phyloP scores from a whole-genome alignment of 2,113 vertebrate genomes.

The Electrona antarctica region DNA sequence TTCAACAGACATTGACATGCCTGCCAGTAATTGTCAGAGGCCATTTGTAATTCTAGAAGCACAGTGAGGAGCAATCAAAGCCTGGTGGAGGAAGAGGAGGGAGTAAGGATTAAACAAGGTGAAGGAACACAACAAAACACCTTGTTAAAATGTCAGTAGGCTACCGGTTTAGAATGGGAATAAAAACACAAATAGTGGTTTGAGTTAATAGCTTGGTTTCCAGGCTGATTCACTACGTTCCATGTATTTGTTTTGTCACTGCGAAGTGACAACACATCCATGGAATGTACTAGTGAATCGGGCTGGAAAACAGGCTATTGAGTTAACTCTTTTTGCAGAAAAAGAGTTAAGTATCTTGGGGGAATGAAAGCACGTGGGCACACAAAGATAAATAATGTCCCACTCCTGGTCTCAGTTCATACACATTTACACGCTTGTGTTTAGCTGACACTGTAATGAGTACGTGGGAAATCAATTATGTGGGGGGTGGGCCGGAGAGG shows the following conservation, averaged over 20 bases:
- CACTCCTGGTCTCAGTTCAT: too few relatives aligned
- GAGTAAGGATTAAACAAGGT: constrained; percentile 53
- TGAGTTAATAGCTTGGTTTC: background rate
- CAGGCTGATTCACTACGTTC: too few relatives aligned
- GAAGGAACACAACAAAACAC: constrained; percentile 41
- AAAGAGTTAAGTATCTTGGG: background rate
- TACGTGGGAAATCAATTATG: too few relatives aligned
- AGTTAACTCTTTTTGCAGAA: background rate
- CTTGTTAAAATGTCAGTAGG: background rate
- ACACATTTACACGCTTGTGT: too few relatives aligned
- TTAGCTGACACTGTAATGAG: too few relatives aligned
- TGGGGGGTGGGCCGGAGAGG: too few relatives aligned
- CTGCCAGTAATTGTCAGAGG: constrained; percentile 42
- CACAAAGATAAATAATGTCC: too few relatives aligned
- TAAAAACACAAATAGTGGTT: background rate
- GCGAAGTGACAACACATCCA: too few relatives aligned
- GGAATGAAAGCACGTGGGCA: background rate
- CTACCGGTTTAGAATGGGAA: background rate
- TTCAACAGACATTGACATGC: constrained; percentile 35
- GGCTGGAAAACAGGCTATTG: too few relatives aligned
- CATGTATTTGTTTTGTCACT: too few relatives aligned
- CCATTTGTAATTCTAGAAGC: constrained; percentile 46
- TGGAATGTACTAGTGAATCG: too few relatives aligned
- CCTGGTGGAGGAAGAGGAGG: constrained; percentile 29
- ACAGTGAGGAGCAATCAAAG: constrained; percentile 52